Conservation (phyloP, 2,113 vertebrate species). For the Lipophrys pholis region DNA sequence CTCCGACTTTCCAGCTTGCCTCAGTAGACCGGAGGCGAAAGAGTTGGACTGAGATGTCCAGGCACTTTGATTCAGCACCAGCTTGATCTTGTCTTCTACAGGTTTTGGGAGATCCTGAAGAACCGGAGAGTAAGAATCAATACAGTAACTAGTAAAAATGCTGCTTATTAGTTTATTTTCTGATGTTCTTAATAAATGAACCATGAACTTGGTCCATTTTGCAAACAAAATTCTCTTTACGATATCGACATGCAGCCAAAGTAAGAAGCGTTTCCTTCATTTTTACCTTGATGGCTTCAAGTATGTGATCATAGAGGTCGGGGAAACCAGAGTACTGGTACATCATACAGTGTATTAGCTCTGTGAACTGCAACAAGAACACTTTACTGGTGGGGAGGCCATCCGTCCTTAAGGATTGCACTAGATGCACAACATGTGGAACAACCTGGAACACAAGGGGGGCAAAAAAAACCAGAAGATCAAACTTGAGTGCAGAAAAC, state of each 20-base stretch:
- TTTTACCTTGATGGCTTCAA: slow-evolving; percentile 94
- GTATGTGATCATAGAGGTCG: slow-evolving; percentile 95
- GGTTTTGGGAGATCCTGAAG: slow-evolving; percentile 93
- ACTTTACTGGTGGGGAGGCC: slow-evolving; percentile 90
- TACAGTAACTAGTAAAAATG: not conserved
- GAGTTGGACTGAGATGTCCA: slow-evolving; percentile 98
- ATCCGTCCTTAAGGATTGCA: slow-evolving; percentile 89
- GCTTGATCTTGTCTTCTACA: slow-evolving; percentile 93
- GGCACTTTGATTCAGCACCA: slow-evolving; percentile 96
- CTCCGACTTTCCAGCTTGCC: slow-evolving; percentile 94
- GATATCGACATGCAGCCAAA: not conserved
- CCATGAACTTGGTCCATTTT: not conserved
- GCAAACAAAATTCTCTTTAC: not conserved
- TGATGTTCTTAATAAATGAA: not conserved
- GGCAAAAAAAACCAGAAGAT: slow-evolving; percentile 14
- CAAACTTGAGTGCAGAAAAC: not conserved
- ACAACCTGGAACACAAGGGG: slow-evolving; percentile 84
- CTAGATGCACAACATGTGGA: slow-evolving; percentile 89
- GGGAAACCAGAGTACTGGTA: slow-evolving; percentile 99
- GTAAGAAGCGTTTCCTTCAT: not conserved
- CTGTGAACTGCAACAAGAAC: slow-evolving; percentile 91
- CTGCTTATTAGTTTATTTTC: not conserved
- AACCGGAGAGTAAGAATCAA: not conserved
- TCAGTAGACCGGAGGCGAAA: slow-evolving; percentile 90
- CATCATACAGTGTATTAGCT: slow-evolving; percentile 98